A percentile compares a stretch with the other conserved stretches of the same genome.
Conservation (phyloP, 2,113 vertebrate species). For the Ptilonorhynchus violaceus region DNA sequence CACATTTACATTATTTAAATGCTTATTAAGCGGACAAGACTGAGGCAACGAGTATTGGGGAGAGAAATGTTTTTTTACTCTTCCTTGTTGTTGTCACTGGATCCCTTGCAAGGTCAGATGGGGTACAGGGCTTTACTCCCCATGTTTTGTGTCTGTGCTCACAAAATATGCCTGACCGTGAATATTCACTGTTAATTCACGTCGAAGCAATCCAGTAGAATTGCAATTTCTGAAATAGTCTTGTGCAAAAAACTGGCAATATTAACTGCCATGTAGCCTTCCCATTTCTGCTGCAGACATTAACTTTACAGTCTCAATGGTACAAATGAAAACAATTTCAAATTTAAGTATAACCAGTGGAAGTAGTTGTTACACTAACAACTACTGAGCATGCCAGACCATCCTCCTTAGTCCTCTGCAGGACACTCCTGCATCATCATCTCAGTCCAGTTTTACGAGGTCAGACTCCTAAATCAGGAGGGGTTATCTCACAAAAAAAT, state of each 20-base stretch:
- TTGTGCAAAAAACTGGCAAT: neutral
- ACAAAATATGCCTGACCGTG: neutral
- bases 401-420: neutral
- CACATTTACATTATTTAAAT: constrained; percentile 65
- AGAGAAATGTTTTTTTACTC: neutral
- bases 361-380: neutral
- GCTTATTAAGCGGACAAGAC: constrained; percentile 4
- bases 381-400: neutral
- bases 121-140: neutral
- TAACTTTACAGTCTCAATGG: neutral
- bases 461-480: neutral
- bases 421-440: neutral
- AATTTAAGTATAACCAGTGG: neutral
- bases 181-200: constrained; percentile 4
- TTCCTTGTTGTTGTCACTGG: neutral
- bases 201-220: neutral
- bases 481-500: neutral
- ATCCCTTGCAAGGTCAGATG: constrained; percentile 39
- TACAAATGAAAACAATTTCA: neutral
- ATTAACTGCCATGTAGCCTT: neutral
- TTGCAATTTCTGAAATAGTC: neutral
- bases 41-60: neutral
- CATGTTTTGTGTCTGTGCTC: neutral
- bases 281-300: neutral
- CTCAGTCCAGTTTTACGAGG: neutral